phyloP scores from a whole-genome alignment of 2,797 vertebrate species.

The Tragopan temminckii region DNA sequence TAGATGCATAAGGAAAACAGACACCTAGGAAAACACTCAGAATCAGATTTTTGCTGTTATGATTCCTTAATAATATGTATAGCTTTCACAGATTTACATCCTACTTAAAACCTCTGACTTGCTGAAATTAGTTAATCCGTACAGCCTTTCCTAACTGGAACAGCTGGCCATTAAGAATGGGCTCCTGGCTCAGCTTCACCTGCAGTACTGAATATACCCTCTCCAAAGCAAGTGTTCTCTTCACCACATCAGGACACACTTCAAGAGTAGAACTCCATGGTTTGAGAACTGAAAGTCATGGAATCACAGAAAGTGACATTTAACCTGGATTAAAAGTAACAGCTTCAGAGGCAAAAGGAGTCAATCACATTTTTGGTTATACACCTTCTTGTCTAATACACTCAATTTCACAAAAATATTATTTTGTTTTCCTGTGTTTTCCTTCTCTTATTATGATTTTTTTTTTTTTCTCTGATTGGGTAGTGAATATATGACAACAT shows the following conservation, averaged over 20 bases:
- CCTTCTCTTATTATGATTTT: neutral
- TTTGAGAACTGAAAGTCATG: neutral
- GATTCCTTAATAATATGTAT: neutral
- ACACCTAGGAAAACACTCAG: neutral
- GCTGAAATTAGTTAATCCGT: neutral
- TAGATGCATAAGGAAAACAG: neutral
- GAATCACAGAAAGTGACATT: neutral
- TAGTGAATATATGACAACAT: neutral
- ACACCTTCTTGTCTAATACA: neutral
- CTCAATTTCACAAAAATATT: neutral
- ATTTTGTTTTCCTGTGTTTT: neutral
- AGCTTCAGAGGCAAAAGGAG: accelerated
- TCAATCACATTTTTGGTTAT: accelerated
- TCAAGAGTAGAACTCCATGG: neutral
- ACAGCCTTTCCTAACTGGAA: neutral
- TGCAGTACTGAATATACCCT: neutral
- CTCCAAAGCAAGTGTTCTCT: neutral
- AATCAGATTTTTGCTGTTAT: neutral
- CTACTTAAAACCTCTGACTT: neutral
- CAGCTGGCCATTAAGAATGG: neutral
- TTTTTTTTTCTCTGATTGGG: neutral
- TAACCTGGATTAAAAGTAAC: neutral
- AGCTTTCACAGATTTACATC: neutral
- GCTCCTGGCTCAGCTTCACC: neutral
- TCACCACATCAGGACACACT: accelerated